Evolutionary conservation across 1,140 invertebrate genomes (phyloP), one percentile per base, ranked within the genome.

Genomic region (Aphaenogaster rudis): DNA sequence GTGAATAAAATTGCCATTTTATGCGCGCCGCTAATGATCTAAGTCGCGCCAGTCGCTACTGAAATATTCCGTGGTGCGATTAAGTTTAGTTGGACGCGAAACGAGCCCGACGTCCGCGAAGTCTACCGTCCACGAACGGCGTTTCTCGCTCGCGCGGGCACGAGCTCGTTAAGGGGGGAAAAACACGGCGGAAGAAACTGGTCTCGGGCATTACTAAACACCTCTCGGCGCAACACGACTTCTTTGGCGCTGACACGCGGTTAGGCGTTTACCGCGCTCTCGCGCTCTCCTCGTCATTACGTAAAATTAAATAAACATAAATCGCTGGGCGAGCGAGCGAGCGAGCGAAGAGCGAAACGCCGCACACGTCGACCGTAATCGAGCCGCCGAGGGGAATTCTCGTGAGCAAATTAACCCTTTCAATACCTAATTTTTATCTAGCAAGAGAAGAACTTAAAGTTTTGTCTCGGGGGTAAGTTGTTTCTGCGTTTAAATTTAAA

Each of bases 301-400:
- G 50, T 81, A 85, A 85, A 85, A 77, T 77, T 76, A 77, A 85
- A 85, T 77, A 85, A 77, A 74, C 69, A 85, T 85, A 85, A 76
- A 85, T 85, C 72, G 54, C 13, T 39, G 54, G 21, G n/a, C 21
- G 77, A 67, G 64, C 79, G 67, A 52, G 57, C 50, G 61, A 42
- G 39, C 48, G 42, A 61, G 54, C 57, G 36, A 39, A 42, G 54
- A 71, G 15, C 50, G 52, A 54, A 71, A 57, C 64, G 39, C 66
- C 50, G 63, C 78, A 69, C 78, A 81, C 63, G 63, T 69, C 48
- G 66, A 71, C 66, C 7, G 39, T 48, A 45, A 81, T 71, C 64
- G 21, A 71, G 21, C n/a, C 63, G 50, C 33, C 13, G n/a, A 54
- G 0, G 33, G 13, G 48, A 80, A 54, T 42, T 69, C 15, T 21